phyloP scores from a whole-genome alignment of 2,888 invertebrate species.

The Plebejus argus region DNA sequence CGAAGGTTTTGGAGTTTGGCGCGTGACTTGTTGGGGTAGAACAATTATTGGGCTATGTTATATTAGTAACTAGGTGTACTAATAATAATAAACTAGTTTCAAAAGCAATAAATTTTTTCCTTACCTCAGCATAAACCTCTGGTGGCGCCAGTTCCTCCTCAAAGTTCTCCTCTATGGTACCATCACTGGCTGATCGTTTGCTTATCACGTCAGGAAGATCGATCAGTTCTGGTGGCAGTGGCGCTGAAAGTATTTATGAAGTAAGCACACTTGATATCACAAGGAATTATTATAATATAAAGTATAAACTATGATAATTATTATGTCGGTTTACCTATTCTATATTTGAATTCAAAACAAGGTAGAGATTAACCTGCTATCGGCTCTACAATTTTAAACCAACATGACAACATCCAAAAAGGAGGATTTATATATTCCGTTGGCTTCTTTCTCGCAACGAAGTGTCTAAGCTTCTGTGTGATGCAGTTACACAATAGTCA shows the following conservation, averaged over 20 bases:
- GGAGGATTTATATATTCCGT: too few relatives aligned
- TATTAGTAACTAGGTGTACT: background rate
- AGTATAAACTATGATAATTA: too few relatives aligned
- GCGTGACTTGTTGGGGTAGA: too few relatives aligned
- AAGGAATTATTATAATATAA: too few relatives aligned
- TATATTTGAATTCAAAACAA: background rate
- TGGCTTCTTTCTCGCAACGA: too few relatives aligned
- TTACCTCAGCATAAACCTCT: conserved; percentile 67
- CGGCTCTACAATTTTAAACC: too few relatives aligned
- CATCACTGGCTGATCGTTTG: conserved; percentile 86
- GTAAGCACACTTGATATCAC: background rate
- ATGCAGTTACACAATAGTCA: too few relatives aligned
- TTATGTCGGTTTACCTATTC: too few relatives aligned
- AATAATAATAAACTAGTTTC: too few relatives aligned
- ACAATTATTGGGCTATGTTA: background rate
- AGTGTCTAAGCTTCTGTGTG: too few relatives aligned
- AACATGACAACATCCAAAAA: too few relatives aligned
- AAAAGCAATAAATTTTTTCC: conserved; percentile 28
- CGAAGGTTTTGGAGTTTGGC: background rate
- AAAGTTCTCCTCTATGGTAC: conserved; percentile 94
- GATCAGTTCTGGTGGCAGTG: conserved; percentile 66
- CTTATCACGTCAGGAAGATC: conserved; percentile 60
- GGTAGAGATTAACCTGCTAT: too few relatives aligned
- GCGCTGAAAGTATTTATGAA: conserved; percentile 50
- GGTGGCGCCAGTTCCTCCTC: conserved; percentile 91